A percentile compares a stretch with the other conserved stretches of the same genome.
phyloP scores from a whole-genome alignment of 1,140 invertebrate genomes.

The Ridgeia piscesae region DNA sequence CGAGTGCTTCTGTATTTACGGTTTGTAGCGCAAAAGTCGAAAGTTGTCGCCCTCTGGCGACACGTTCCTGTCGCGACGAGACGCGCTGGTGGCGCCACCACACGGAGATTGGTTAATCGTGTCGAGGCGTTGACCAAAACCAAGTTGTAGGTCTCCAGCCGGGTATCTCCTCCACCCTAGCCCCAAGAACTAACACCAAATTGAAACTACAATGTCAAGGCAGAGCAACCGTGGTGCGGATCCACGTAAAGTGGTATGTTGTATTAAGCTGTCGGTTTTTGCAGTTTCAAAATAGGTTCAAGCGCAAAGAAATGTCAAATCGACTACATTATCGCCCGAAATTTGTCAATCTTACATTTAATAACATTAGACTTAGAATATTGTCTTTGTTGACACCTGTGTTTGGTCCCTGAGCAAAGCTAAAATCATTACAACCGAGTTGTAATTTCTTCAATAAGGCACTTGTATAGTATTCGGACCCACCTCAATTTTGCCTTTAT shows the following conservation, averaged over 20 bases:
- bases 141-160: not conserved
- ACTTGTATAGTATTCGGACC: too few relatives aligned
- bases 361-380: too few relatives aligned
- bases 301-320: not conserved
- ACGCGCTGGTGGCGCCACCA: too few relatives aligned
- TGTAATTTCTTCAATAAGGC: too few relatives aligned
- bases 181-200: not conserved
- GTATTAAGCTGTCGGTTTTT: conserved; percentile 7
- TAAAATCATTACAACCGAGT: too few relatives aligned
- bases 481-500: too few relatives aligned
- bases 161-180: too few relatives aligned
- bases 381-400: too few relatives aligned
- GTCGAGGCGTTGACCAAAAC: not conserved
- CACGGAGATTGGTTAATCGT: too few relatives aligned
- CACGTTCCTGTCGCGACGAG: not conserved
- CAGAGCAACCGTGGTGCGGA: conserved; percentile 64
- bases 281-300: conserved; percentile 8
- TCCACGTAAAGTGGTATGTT: conserved; percentile 69
- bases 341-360: too few relatives aligned
- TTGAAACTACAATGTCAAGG: conserved; percentile 62
- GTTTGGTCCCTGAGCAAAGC: too few relatives aligned
- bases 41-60: not conserved
- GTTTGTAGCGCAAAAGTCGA: not conserved
- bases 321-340: not conserved
- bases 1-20: not conserved